Evolutionary conservation across 2,888 invertebrate species (phyloP).

Genomic region (Troglohyphantes excavatus): DNA sequence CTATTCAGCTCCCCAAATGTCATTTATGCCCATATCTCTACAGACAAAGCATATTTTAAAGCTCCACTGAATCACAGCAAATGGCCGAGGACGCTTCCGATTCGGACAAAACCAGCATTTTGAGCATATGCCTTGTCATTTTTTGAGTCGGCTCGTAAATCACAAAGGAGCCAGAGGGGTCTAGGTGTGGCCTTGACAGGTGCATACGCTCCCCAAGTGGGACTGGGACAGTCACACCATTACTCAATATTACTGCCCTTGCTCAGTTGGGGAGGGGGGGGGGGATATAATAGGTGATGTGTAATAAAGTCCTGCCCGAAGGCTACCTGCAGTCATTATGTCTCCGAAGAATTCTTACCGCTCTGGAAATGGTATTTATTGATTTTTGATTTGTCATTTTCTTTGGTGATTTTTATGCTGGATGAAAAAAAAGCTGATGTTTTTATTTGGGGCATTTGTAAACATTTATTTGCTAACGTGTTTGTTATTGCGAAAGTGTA

Average conservation of each 20-base stretch:
- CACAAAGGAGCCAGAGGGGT: conserved; percentile 53
- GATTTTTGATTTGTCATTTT: conserved; percentile 23
- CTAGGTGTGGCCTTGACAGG: conserved; percentile 74
- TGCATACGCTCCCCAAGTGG: conserved; percentile 55
- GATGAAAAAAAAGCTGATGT: not conserved
- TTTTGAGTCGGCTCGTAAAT: conserved; percentile 45
- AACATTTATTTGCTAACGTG: not conserved
- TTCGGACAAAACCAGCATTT: conserved; percentile 16
- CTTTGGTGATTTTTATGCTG: not conserved
- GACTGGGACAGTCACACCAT: conserved; percentile 56
- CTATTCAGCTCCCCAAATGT: too few relatives aligned
- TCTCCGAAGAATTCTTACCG: conserved; percentile 17
- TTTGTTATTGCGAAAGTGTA: too few relatives aligned
- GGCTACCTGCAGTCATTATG: conserved; percentile 14
- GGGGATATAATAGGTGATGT: conserved; percentile 42
- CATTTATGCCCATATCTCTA: too few relatives aligned
- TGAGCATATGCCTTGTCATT: conserved; percentile 48
- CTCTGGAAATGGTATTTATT: conserved; percentile 13
- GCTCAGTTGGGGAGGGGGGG: not conserved
- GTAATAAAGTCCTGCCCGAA: conserved; percentile 39
- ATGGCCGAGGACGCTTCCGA: not conserved
- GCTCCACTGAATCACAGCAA: conserved; percentile 7
- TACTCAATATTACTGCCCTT: conserved; percentile 60
- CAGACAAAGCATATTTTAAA: not conserved
- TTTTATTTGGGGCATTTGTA: not conserved